phyloP scores from a whole-genome alignment of 2,888 invertebrate species.

The Drosophila ustulata region DNA sequence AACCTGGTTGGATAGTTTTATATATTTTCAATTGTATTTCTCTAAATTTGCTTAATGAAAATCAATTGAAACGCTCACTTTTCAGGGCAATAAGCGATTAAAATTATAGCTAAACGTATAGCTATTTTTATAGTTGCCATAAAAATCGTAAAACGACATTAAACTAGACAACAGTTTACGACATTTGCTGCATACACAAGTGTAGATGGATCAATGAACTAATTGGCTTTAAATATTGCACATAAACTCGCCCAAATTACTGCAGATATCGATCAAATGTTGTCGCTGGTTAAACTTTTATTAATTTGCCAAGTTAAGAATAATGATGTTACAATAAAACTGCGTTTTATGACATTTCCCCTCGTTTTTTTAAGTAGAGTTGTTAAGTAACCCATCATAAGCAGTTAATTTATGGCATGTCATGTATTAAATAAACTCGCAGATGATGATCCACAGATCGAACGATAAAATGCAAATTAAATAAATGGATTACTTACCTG shows the following conservation, averaged over 20 bases:
- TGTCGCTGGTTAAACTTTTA: neutral
- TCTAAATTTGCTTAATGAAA: conserved; percentile 40
- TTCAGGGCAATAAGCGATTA: conserved; percentile 52
- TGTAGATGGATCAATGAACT: conserved; percentile 45
- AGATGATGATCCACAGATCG: conserved; percentile 23
- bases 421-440: conserved; percentile 27
- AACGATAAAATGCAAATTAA: conserved; percentile 39
- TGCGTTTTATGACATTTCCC: neutral
- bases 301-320: conserved; percentile 7
- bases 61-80: conserved; percentile 22
- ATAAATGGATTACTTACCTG: conserved; percentile 74
- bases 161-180: conserved; percentile 35
- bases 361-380: conserved; percentile 5
- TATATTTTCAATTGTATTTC: neutral
- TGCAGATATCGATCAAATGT: conserved; percentile 8
- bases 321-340: conserved; percentile 9
- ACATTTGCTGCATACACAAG: conserved; percentile 58
- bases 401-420: conserved; percentile 21
- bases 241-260: conserved; percentile 2
- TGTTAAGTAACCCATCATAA: conserved; percentile 32
- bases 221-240: conserved; percentile 21
- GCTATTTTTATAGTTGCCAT: conserved; percentile 32
- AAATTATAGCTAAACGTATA: conserved; percentile 47
- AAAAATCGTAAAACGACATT: conserved; percentile 17
- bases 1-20: conserved; percentile 2